Conservation (phyloP, 2,888 invertebrate species). For the Scaptomyza tumidula region DNA sequence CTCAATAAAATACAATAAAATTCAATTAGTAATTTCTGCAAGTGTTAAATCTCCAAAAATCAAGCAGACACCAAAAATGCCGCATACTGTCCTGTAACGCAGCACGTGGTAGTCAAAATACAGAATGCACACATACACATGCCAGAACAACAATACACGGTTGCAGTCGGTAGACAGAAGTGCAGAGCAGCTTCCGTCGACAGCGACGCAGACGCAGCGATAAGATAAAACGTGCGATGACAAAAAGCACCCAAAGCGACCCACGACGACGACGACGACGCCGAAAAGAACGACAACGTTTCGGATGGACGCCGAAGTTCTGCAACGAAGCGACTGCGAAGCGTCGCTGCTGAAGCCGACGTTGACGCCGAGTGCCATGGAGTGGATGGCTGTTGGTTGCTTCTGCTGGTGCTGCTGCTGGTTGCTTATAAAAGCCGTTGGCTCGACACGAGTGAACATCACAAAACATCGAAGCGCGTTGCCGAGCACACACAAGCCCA, state of each 20-base stretch:
- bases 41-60: slow-evolving; percentile 70
- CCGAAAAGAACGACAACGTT: slow-evolving; percentile 20
- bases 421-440: slow-evolving; percentile 64
- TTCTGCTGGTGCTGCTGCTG: slow-evolving; percentile 24
- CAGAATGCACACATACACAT: slow-evolving; percentile 59
- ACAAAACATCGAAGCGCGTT: slow-evolving; percentile 75
- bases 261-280: slow-evolving; percentile 27
- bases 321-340: slow-evolving; percentile 40
- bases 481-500: slow-evolving; percentile 68
- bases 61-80: slow-evolving; percentile 68
- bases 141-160: slow-evolving; percentile 29
- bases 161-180: slow-evolving; percentile 42
- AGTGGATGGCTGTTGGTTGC: slow-evolving; percentile 23
- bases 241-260: slow-evolving; percentile 76
- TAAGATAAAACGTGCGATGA: slow-evolving; percentile 72
- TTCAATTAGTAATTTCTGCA: slow-evolving; percentile 60
- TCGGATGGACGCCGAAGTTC: slow-evolving; percentile 51
- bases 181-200: slow-evolving; percentile 51
- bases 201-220: slow-evolving; percentile 59
- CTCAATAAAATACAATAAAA: not conserved
- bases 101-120: slow-evolving; percentile 71
- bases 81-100: slow-evolving; percentile 69
- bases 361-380: slow-evolving; percentile 18
- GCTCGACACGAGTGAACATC: slow-evolving; percentile 62
- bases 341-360: slow-evolving; percentile 22